These are phyloP conservation scores for Perca fluviatilis DNA, from an alignment of 2,113 vertebrate genomes.

Conservation along the genomic window DNA sequence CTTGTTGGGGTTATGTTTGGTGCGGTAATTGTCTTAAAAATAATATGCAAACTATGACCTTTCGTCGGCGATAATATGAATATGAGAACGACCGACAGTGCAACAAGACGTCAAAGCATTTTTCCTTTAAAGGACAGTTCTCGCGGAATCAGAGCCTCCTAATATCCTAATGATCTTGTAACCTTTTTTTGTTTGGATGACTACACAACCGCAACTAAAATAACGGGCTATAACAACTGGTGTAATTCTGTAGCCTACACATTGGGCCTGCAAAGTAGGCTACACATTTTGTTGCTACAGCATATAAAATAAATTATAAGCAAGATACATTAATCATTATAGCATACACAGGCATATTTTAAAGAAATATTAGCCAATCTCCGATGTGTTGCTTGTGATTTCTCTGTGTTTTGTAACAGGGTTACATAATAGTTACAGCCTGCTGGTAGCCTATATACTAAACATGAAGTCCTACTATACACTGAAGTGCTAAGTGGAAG, in stretches of 20 bases:
- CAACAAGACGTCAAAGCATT: background rate
- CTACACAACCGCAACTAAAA: background rate
- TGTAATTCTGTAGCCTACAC: background rate
- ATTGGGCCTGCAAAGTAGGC: background rate
- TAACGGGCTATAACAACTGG: background rate
- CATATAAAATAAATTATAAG: background rate
- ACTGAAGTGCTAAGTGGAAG: background rate
- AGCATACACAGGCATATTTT: background rate
- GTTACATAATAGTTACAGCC: constrained; percentile 39
- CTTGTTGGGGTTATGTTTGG: background rate
- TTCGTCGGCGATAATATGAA: background rate
- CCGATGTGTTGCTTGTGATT: background rate
- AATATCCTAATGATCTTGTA: no score
- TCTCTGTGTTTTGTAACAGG: constrained; percentile 1
- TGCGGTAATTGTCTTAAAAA: background rate
- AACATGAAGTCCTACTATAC: background rate
- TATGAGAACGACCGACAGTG: background rate
- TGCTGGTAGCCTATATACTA: background rate
- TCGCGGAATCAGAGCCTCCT: background rate
- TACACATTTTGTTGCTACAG: background rate
- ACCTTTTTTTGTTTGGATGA: background rate
- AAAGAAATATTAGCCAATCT: background rate
- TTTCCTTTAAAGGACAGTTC: background rate
- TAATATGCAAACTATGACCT: background rate
- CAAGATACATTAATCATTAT: background rate